Percentiles rank a stretch among this genome's conserved stretches.
Conservation (phyloP, 2,113 vertebrate species). For the Gymnarchus niloticus region DNA sequence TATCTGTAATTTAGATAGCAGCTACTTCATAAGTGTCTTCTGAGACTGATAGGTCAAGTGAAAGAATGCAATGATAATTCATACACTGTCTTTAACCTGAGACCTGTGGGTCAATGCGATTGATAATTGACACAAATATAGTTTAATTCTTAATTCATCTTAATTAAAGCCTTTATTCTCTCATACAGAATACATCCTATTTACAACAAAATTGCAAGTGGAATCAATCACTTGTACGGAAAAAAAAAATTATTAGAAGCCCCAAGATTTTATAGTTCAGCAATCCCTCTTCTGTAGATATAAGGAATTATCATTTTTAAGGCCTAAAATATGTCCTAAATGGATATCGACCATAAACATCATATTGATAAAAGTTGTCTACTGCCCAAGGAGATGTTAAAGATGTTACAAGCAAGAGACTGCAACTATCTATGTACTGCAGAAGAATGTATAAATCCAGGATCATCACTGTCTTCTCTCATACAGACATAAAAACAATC, state of each 20-base stretch:
- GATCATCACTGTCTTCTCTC: not conserved
- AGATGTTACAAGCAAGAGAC: not conserved
- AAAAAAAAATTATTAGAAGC: not conserved
- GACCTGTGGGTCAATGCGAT: not conserved
- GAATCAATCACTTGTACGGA: not conserved
- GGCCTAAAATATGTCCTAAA: not conserved
- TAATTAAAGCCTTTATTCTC: not conserved
- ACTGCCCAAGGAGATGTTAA: not conserved
- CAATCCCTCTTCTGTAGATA: not conserved
- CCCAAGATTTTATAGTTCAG: not conserved
- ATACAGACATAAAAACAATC: not conserved
- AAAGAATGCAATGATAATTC: not conserved
- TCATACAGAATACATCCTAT: not conserved
- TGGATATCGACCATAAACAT: too few relatives aligned
- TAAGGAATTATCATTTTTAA: not conserved
- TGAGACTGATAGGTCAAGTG: not conserved
- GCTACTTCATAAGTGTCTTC: not conserved
- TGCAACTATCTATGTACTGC: too few relatives aligned
- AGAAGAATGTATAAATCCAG: not conserved
- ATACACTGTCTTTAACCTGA: not conserved
- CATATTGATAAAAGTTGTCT: not conserved
- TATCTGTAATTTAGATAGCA: not conserved
- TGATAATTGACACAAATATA: not conserved
- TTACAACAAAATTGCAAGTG: not conserved
- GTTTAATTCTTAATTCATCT: not conserved